Conservation (phyloP, 2,113 vertebrate genomes). For the Spilogale gracilis region DNA sequence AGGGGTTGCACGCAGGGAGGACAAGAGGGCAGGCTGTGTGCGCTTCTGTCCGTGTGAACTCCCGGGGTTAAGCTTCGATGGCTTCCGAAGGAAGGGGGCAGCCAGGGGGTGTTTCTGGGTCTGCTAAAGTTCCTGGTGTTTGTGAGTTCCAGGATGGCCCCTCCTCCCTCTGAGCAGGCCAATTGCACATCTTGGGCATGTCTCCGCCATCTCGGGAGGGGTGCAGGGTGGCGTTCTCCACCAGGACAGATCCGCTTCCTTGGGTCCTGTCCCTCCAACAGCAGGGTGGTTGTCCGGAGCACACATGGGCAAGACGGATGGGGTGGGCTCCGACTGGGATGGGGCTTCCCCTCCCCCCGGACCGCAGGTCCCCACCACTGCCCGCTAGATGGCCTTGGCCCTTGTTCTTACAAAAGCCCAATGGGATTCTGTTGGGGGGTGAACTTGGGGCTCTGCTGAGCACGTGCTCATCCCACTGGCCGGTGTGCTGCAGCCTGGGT, state of each 20-base stretch:
- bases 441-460: background rate
- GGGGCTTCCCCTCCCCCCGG: background rate
- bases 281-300: conserved; percentile 57
- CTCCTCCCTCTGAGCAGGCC: background rate
- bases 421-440: background rate
- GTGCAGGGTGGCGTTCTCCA: rapidly evolving
- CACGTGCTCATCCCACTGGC: background rate
- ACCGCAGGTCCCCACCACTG: background rate
- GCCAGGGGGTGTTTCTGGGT: background rate
- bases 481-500: rapidly evolving
- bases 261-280: background rate
- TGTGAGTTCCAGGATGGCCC: background rate
- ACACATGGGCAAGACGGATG: background rate
- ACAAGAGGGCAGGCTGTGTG: background rate
- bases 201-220: background rate
- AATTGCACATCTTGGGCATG: rapidly evolving
- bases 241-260: background rate
- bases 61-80: background rate
- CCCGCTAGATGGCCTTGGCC: background rate
- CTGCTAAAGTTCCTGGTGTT: background rate
- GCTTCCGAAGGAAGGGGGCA: background rate
- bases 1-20: background rate
- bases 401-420: conserved; percentile 55
- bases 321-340: background rate
- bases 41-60: background rate